Conservation (phyloP, 2,888 invertebrate species). For the Platycheirus rosarum region DNA sequence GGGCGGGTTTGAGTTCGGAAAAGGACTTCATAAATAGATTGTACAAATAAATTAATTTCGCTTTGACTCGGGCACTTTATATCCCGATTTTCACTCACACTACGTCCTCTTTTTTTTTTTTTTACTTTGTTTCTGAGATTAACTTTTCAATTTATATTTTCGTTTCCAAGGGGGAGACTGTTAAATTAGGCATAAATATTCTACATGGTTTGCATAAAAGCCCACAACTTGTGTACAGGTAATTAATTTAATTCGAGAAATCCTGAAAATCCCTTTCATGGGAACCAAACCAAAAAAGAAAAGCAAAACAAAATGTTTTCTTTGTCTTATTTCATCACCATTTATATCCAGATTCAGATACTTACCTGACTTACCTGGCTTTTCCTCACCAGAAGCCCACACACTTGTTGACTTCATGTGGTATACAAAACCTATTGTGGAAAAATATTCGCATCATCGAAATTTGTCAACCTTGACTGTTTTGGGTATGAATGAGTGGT, state of each 20-base stretch:
- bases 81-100: constrained; percentile 9
- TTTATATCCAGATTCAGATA: constrained; percentile 1
- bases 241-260: constrained; percentile 34
- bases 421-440: not conserved
- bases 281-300: constrained; percentile 10
- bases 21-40: constrained; percentile 52
- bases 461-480: constrained; percentile 43
- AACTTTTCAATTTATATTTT: constrained; percentile 17
- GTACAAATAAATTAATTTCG: constrained; percentile 51
- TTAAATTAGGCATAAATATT: constrained; percentile 18
- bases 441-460: constrained; percentile 21
- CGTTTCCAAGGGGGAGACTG: not conserved
- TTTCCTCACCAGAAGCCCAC: not conserved
- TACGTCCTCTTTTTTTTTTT: constrained; percentile 10
- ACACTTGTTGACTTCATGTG: constrained; percentile 32
- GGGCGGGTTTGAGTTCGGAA: constrained; percentile 4
- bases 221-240: constrained; percentile 1
- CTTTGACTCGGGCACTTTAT: constrained; percentile 27
- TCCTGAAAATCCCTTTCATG: constrained; percentile 12
- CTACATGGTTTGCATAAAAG: not conserved
- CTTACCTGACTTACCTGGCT: constrained; percentile 7
- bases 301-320: constrained; percentile 17
- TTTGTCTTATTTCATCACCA: constrained; percentile 20
- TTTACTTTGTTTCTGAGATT: not conserved
- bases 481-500: constrained; percentile 19